Conservation (phyloP, 1,140 invertebrate genomes). For the Achatina immaculata region DNA sequence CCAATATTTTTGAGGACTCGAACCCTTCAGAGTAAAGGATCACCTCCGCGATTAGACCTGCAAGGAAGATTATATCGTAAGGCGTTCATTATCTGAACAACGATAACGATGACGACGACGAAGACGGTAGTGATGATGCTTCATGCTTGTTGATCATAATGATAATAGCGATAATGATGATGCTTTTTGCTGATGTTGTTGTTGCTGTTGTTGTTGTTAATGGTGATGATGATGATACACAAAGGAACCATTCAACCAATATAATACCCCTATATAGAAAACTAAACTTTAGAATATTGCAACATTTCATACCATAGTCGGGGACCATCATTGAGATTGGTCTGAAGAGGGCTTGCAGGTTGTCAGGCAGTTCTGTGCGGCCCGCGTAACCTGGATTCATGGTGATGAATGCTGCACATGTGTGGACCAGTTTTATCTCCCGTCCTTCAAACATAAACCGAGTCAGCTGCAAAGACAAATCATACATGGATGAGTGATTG, state of each 20-base stretch:
- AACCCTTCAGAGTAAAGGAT: conserved; percentile 93
- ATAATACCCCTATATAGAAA: too few relatives aligned
- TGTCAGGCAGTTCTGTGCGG: conserved; percentile 77
- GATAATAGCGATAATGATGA: too few relatives aligned
- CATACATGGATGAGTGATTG: not conserved
- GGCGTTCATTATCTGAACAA: not conserved
- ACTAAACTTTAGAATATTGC: too few relatives aligned
- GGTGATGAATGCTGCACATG: conserved; percentile 72
- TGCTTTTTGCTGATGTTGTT: too few relatives aligned
- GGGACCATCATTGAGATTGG: conserved; percentile 95
- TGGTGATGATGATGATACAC: too few relatives aligned
- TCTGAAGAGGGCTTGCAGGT: conserved; percentile 81
- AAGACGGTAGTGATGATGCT: too few relatives aligned
- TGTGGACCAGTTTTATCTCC: conserved; percentile 70
- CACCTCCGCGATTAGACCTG: conserved; percentile 91
- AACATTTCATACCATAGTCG: conserved; percentile 76
- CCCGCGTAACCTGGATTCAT: conserved; percentile 89
- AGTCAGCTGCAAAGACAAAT: conserved; percentile 52
- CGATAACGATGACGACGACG: too few relatives aligned
- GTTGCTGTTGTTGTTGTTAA: too few relatives aligned
- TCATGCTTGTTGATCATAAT: too few relatives aligned
- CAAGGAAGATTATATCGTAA: conserved; percentile 44
- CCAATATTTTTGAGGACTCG: conserved; percentile 85
- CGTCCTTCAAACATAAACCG: conserved; percentile 72
- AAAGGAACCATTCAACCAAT: too few relatives aligned